Evolutionary conservation across 2,113 vertebrate genomes (phyloP), one percentile per base, ranked within the genome.

Genomic region (Perca schrenkii): DNA sequence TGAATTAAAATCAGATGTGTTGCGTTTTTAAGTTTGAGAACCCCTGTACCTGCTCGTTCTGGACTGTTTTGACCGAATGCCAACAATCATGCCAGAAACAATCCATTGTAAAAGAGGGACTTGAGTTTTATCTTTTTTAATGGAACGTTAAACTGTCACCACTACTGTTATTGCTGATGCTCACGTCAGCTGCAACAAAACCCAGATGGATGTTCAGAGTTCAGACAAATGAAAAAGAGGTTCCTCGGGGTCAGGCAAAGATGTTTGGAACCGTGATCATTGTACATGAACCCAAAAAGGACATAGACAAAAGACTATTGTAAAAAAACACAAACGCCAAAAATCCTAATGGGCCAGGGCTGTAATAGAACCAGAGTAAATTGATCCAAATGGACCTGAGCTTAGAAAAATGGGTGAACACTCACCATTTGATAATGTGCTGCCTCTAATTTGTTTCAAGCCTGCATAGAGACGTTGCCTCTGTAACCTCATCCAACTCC

Each of bases 361-460:
- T 10, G 21, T 69, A 76, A 69, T 74, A 31, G 53, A 79, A 76
- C 16, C 62, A 40, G 13, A 62, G 52, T 40, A 66, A 66, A 68
- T 28, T 58, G 14, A 53, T 77, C 62, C 46, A 74, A 76, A 85
- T 64, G 46, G 25, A 68, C 62, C 56, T 3, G 72, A 80, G 73
- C 6, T 3, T 28, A 71, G 31, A 65, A 49, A 46, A 71, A 74
- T 10, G 4, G 3, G 22, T 79, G 60, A 58, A 69, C 21, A 13
- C 36, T 71, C 47, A 77, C 64, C 36, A 36, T 68, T 75, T 65
- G 36, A 16, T 15, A 70, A 63, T 71, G 54, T 68, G 16, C 54
- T 78, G 19, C 66, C 46, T 79, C 8, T 58, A 62, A 81, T 81
- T n/a, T 71, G 3, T 68, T 68, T 77, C 14, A 50, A 22, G 46